phyloP scores from a whole-genome alignment of 2,797 vertebrate species.

The Gallirallus australis region DNA sequence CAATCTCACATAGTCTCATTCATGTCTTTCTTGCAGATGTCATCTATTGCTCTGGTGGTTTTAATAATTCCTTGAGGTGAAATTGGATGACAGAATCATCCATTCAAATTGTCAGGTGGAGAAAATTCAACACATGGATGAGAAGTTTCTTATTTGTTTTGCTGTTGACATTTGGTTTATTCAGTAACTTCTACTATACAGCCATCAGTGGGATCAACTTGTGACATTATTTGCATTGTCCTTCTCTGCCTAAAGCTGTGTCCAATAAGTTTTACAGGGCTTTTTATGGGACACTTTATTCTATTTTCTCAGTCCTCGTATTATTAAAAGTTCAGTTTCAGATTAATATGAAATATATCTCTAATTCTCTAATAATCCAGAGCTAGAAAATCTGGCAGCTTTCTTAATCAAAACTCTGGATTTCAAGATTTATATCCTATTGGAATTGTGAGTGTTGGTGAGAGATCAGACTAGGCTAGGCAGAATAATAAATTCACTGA shows the following conservation, averaged over 20 bases:
- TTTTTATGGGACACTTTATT: neutral
- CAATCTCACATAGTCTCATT: neutral
- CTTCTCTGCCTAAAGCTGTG: neutral
- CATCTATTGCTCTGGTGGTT: neutral
- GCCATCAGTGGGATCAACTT: rapidly evolving
- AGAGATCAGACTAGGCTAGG: neutral
- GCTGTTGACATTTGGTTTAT: neutral
- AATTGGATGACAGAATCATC: slow-evolving; percentile 14
- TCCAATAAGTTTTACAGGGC: neutral
- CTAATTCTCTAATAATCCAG: neutral
- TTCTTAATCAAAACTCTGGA: neutral
- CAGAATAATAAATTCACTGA: neutral
- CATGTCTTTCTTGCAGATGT: neutral
- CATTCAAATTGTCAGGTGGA: neutral
- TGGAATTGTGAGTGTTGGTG: neutral
- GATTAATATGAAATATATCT: neutral
- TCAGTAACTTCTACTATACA: neutral
- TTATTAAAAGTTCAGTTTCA: neutral
- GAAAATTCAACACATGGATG: slow-evolving; percentile 11
- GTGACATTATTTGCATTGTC: neutral
- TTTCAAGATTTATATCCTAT: neutral
- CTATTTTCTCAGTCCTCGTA: neutral
- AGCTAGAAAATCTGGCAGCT: neutral
- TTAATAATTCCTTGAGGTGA: slow-evolving; percentile 26
- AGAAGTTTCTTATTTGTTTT: neutral